A percentile compares a stretch with the other conserved stretches of the same genome.
phyloP scores from a whole-genome alignment of 2,888 invertebrate species.

The Melinaea marsaeus region DNA sequence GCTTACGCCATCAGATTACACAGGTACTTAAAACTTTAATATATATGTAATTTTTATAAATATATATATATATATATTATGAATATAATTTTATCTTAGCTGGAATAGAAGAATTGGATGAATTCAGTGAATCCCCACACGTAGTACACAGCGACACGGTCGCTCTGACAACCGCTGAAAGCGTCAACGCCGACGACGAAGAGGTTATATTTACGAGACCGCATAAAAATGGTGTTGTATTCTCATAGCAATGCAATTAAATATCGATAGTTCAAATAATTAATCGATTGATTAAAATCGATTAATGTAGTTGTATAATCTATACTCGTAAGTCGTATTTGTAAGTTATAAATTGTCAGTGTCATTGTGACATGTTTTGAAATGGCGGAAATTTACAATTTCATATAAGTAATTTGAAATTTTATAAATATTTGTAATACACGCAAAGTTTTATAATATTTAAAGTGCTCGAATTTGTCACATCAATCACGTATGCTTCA shows the following conservation, averaged over 20 bases:
- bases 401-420: neutral
- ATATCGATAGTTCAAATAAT: neutral
- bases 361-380: neutral
- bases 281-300: slow-evolving; percentile 2
- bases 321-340: neutral
- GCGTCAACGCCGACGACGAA: slow-evolving; percentile 68
- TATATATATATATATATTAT: neutral
- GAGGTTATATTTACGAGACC: slow-evolving; percentile 66
- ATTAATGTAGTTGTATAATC: slow-evolving; percentile 5
- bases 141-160: slow-evolving; percentile 80
- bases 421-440: slow-evolving; percentile 2
- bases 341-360: neutral
- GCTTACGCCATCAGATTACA: slow-evolving; percentile 83
- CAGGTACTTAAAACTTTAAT: slow-evolving; percentile 55
- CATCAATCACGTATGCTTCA: neutral
- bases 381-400: neutral
- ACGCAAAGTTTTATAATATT: neutral
- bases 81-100: slow-evolving; percentile 42
- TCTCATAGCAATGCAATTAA: slow-evolving; percentile 57
- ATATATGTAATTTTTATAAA: too few species aligned
- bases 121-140: slow-evolving; percentile 94
- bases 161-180: slow-evolving; percentile 60
- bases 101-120: slow-evolving; percentile 90
- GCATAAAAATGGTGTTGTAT: slow-evolving; percentile 56
- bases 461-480: neutral